Evolutionary conservation across 2,888 invertebrate species (phyloP), one percentile per base, ranked within the genome.

Genomic region (Leucophenga montana): DNA sequence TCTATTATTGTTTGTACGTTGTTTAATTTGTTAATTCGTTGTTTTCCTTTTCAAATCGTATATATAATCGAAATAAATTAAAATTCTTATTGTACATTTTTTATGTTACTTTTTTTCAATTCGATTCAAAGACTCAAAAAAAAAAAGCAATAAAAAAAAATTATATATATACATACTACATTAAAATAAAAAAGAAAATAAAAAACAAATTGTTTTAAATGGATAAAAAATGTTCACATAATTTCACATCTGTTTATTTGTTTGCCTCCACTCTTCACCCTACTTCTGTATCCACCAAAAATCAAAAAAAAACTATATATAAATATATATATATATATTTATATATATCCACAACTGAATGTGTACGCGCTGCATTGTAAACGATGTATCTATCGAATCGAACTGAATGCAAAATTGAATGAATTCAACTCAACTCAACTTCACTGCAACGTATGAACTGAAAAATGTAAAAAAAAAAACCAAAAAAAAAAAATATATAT

Each of bases 221-320:
- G 39, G 8, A 27, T 39, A 18, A 61, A 83, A 85, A 81, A 81
- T 86, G 80, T 87, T 86, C 87, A 86, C 86, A 86, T 87, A 85
- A 86, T 87, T 87, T 87, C 86, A 87, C 86, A 85, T 85, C 82
- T 85, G 86, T 86, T 86, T 86, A 82, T 86, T 86, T 88, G 87
- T 87, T 87, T 87, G 86, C 86, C 86, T 84, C 87, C 88, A 85
- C 85, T 85, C 86, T 78, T 82, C 84, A 84, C 86, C 84, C 85
- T 82, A 73, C 83, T 82, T 78, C 84, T 80, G 84, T 85, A 84
- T 78, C 78, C 84, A 80, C 82, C 74, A 85, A 84, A 67, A 69
- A 73, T 71, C 75, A 79, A 67, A 71, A 53, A 67, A 67, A 46
- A 71, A 22, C 18, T 33, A 69, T 75, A 59, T 69, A 61, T 62